Conservation (phyloP, 2,888 invertebrate genomes). For the Oscheius sp. region DNA sequence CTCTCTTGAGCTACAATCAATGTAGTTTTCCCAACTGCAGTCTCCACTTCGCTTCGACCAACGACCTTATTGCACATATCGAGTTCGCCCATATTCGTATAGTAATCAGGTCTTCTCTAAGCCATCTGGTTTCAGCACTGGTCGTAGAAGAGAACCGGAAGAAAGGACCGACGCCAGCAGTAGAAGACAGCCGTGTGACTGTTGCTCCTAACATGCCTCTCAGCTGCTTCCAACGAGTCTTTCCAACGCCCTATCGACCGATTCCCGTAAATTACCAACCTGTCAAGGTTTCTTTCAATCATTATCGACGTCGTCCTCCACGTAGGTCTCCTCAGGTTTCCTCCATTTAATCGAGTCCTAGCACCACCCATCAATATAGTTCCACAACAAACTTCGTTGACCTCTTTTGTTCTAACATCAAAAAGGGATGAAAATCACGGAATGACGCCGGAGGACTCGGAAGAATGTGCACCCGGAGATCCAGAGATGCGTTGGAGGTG, state of each 20-base stretch:
- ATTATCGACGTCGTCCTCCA: conserved; percentile 41
- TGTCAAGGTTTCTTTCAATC: conserved; percentile 53
- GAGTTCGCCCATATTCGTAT: conserved; percentile 55
- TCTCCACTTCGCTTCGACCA: conserved; percentile 46
- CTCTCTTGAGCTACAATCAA: conserved; percentile 31
- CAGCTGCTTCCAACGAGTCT: conserved; percentile 51
- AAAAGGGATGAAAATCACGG: conserved; percentile 29
- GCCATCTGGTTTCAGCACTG: conserved; percentile 37
- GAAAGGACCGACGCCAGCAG: conserved; percentile 19
- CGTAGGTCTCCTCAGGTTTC: background rate
- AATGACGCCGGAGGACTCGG: conserved; percentile 38
- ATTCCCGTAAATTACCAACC: conserved; percentile 46
- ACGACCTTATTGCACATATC: conserved; percentile 57
- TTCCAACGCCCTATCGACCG: conserved; percentile 48
- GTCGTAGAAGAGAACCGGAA: conserved; percentile 47
- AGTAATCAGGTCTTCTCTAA: conserved; percentile 27
- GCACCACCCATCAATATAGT: background rate
- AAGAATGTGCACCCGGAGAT: conserved; percentile 43
- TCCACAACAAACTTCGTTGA: background rate
- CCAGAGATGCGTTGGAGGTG: conserved; percentile 48
- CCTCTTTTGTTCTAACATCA: background rate
- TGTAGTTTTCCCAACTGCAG: conserved; percentile 47
- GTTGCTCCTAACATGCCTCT: conserved; percentile 48
- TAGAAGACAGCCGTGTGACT: conserved; percentile 24
- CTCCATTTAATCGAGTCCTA: background rate